phyloP scores from a whole-genome alignment of 2,797 vertebrate genomes.

The Distichodus sexfasciatus region DNA sequence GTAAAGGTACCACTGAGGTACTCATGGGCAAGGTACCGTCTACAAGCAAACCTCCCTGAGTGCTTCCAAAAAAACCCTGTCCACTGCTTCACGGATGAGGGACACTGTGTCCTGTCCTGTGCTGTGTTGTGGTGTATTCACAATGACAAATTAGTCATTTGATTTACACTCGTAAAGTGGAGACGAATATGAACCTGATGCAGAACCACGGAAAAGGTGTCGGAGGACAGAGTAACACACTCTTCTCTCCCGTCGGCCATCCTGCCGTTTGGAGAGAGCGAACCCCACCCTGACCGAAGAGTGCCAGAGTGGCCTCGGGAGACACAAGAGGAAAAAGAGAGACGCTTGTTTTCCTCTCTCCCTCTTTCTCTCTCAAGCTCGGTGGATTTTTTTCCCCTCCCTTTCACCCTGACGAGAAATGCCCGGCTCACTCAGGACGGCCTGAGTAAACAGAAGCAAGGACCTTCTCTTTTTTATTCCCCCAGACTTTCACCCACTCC shows the following conservation, averaged over 20 bases:
- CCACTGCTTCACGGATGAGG: too few relatives aligned
- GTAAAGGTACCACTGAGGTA: too few relatives aligned
- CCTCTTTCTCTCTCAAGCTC: constrained; percentile 7
- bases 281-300: constrained; percentile 75
- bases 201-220: background rate
- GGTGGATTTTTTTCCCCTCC: constrained; percentile 63
- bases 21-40: too few relatives aligned
- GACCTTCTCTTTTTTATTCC: constrained; percentile 80
- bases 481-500: constrained; percentile 59
- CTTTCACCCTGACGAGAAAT: constrained; percentile 97
- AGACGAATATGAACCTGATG: background rate
- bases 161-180: too few relatives aligned
- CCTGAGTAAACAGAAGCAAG: constrained; percentile 99
- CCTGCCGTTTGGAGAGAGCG: background rate
- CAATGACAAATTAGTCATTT: too few relatives aligned
- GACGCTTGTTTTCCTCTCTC: constrained; percentile 41
- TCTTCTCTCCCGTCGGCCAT: background rate
- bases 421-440: constrained; percentile 92
- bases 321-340: constrained; percentile 63
- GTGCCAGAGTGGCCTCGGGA: constrained; percentile 75
- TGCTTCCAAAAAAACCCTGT: too few relatives aligned
- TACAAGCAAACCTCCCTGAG: too few relatives aligned
- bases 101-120: too few relatives aligned
- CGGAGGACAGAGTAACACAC: background rate
- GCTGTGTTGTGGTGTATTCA: too few relatives aligned